These are phyloP conservation scores for Eulacestoma nigropectus DNA, from an alignment of 2,113 vertebrate species.

Conservation along the genomic window DNA sequence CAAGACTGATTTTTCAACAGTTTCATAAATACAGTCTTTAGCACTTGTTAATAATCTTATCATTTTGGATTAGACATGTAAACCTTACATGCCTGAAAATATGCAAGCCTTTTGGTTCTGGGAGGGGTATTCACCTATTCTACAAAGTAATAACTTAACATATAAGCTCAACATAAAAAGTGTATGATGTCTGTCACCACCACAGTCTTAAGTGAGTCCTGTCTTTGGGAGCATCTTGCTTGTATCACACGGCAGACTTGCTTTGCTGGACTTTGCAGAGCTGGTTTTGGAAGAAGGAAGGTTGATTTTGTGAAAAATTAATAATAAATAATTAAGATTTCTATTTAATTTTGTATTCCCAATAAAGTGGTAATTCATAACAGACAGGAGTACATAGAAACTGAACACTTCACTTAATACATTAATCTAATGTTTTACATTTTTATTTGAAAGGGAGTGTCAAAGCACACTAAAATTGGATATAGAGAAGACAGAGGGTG, in stretches of 20 bases:
- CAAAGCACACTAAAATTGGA: not conserved
- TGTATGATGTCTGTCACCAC: not conserved
- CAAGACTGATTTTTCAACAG: not conserved
- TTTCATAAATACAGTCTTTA: not conserved
- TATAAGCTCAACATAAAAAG: not conserved
- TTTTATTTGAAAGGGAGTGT: constrained; percentile 27
- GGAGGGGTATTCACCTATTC: not conserved
- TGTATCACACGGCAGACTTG: rapidly evolving
- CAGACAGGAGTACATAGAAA: not conserved
- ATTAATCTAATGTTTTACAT: not conserved
- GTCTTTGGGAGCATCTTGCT: not conserved
- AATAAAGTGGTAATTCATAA: not conserved
- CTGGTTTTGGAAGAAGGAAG: not conserved
- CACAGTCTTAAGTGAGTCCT: not conserved
- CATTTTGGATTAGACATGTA: not conserved
- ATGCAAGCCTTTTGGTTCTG: not conserved
- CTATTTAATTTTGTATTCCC: not conserved
- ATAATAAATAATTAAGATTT: not conserved
- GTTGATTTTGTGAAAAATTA: not conserved
- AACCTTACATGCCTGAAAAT: not conserved
- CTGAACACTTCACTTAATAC: not conserved
- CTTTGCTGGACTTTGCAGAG: not conserved
- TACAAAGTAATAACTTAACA: not conserved
- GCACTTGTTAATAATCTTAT: not conserved
- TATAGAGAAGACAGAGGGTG: not conserved